Conservation (phyloP, 2,888 invertebrate species). For the Brenthis hecate region DNA sequence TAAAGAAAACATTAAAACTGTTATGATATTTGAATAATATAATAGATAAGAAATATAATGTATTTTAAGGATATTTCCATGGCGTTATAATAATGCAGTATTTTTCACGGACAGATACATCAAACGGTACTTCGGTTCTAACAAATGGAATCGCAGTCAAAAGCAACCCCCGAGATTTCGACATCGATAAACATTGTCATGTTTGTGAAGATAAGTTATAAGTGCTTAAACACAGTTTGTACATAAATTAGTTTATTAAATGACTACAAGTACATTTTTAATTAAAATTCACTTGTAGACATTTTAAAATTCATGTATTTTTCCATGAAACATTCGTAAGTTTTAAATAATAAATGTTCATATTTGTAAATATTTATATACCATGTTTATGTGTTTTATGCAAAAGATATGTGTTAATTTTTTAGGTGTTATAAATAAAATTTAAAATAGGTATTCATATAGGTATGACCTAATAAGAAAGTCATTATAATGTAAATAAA, state of each 20-base stretch:
- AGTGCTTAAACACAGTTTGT: neutral
- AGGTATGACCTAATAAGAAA: too few species aligned
- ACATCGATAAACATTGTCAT: constrained; percentile 25
- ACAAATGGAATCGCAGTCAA: constrained; percentile 25
- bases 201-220: constrained; percentile 33
- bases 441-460: too few species aligned
- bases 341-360: too few species aligned
- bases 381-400: too few species aligned
- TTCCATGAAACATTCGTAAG: too few species aligned
- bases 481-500: too few species aligned
- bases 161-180: constrained; percentile 24
- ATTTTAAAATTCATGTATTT: too few species aligned
- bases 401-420: too few species aligned
- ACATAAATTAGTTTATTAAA: neutral
- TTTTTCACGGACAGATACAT: constrained; percentile 21
- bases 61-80: neutral
- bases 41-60: neutral
- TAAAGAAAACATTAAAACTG: too few species aligned
- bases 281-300: too few species aligned
- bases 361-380: too few species aligned
- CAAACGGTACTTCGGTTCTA: constrained; percentile 31
- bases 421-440: too few species aligned
- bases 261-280: neutral
- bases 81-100: neutral
- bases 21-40: neutral